A percentile compares a stretch with the other conserved stretches of the same genome.
Evolutionary conservation across 1,140 invertebrate species (phyloP).

Genomic region (Apocrypta bakeri): DNA sequence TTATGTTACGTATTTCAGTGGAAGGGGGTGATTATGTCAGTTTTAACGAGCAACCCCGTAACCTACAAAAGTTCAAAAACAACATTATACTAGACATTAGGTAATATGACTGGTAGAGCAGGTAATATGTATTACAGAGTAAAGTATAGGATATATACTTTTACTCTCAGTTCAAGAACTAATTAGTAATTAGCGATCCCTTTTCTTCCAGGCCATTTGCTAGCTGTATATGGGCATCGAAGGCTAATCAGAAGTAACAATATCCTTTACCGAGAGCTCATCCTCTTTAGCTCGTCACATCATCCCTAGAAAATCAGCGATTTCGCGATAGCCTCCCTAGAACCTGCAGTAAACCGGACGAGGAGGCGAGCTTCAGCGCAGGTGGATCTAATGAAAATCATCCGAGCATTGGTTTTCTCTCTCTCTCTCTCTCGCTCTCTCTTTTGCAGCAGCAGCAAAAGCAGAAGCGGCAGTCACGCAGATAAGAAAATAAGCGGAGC

Average conservation of each 20-base stretch:
- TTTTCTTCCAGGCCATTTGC: neutral
- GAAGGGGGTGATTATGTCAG: neutral
- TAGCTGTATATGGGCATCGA: too few species aligned
- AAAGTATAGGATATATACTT: too few species aligned
- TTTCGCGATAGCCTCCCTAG: neutral
- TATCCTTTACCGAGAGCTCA: neutral
- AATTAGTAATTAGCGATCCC: neutral
- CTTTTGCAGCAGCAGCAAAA: too few species aligned
- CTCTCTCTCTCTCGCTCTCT: conserved; percentile 24
- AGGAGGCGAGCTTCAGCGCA: neutral
- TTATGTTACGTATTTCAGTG: too few species aligned
- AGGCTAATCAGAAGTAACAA: neutral
- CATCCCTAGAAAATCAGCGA: neutral
- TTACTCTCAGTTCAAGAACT: neutral
- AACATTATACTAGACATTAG: neutral
- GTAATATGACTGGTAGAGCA: neutral
- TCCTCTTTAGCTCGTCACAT: neutral
- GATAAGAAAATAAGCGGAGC: conserved; percentile 38
- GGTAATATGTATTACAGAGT: too few species aligned
- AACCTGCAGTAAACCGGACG: neutral
- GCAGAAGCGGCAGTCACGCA: neutral
- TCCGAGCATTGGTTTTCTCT: conserved; percentile 43
- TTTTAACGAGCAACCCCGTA: neutral
- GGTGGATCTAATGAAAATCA: conserved; percentile 48
- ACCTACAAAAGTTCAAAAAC: conserved; percentile 2